Evolutionary conservation across 2,113 vertebrate species (phyloP).

Genomic region (Brachypodius melanocephalos): DNA sequence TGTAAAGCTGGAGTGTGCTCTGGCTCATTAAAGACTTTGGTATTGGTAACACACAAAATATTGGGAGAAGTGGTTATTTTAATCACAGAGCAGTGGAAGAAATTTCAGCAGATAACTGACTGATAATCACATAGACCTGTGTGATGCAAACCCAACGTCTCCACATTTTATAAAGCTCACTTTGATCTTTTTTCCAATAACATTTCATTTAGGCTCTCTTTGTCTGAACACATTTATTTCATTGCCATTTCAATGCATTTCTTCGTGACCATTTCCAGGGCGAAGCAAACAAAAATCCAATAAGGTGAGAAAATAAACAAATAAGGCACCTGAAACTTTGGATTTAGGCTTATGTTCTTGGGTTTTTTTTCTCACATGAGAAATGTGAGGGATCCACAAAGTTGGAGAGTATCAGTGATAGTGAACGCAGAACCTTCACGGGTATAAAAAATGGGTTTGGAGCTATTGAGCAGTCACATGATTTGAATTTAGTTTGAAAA

Average conservation of each 20-base stretch:
- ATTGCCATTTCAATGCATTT: not conserved
- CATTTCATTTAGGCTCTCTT: not conserved
- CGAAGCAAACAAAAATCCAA: not conserved
- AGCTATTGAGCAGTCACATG: not conserved
- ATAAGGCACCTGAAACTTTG: not conserved
- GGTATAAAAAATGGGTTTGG: not conserved
- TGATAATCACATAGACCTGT: not conserved
- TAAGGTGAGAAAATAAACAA: not conserved
- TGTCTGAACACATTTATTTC: not conserved
- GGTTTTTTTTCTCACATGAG: not conserved
- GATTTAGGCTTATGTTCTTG: not conserved
- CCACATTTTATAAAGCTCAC: not conserved
- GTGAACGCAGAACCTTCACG: not conserved
- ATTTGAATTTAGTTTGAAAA: not conserved
- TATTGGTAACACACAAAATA: not conserved
- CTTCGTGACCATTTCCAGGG: not conserved
- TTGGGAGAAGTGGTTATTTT: not conserved
- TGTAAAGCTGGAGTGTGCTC: not conserved
- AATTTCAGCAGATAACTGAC: not conserved
- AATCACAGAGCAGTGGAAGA: not conserved
- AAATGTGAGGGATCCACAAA: not conserved
- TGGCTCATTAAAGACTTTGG: not conserved
- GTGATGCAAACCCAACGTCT: not conserved
- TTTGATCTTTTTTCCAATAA: not conserved
- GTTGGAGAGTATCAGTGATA: not conserved